Evolutionary conservation across 30 jellyfish, hydroid and myxozoan species (phyloP), one percentile per base, ranked within the genome.

Genomic region (Aurelia sp.): DNA sequence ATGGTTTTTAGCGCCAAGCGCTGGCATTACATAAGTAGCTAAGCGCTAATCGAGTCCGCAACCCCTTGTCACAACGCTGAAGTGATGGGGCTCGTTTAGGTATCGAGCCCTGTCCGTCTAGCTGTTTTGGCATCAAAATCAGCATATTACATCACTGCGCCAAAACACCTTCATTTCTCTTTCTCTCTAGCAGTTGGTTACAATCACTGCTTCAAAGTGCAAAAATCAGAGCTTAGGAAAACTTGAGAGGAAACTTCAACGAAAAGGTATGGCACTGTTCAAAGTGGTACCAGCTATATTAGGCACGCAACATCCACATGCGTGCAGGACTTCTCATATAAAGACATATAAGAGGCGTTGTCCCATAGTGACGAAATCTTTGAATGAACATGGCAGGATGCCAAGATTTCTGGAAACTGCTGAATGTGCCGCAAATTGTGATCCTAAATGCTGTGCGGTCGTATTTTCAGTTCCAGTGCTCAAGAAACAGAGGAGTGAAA

Each of bases 371-470:
- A 15, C 21, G 76, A 40, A 4, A 9, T 0, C n/a, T 0, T 21
- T 22, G 12, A 40, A 6, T 12, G 89, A 78, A 1, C n/a, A 10
- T 16, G 89, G 62, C 17, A 61, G 89, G 30, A 27, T 23, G 66
- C 89, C 89, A 44, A 63, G 57, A n/a, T 63, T 19, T 31, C 57
- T 78, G 40, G n/a, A 2, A 21, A 20, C 78, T 60, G 89, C 62
- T 15, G 75, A 22, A 11, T 78, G 89, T 40, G 50, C 50, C 10
- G 48, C 57, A 13, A 78, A 78, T 22, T 78, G 89, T 30, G 79
- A 78, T 23, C 89, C 89, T 63, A 44, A 62, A 62, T 78, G 89
- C 79, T 78, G 89, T 33, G 89, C 89, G 11, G 79, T 78, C 48
- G 66, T 79, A 0, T 61, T 30, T 52, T 78, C 79, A 79, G 73